Percentiles rank a stretch among this genome's conserved stretches.
Conservation (phyloP, 2,797 vertebrate genomes). For the Periparus ater region DNA sequence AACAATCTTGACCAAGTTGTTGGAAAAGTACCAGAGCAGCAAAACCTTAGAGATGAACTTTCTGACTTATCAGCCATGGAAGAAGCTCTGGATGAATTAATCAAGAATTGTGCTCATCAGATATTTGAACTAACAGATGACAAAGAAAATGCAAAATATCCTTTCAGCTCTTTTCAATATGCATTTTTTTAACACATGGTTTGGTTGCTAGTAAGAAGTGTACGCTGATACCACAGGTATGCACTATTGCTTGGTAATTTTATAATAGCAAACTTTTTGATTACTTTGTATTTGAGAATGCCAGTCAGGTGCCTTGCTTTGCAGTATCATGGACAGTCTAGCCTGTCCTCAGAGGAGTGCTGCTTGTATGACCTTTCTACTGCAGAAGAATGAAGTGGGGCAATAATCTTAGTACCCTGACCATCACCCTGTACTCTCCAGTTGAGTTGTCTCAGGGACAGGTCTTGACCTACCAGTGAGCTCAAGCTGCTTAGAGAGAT, state of each 20-base stretch:
- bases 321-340: neutral
- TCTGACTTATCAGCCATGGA: slow-evolving; percentile 86
- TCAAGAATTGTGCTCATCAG: slow-evolving; percentile 89
- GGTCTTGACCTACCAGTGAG: neutral
- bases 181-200: neutral
- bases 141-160: slow-evolving; percentile 87
- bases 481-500: neutral
- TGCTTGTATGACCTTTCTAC: neutral
- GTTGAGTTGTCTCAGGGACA: neutral
- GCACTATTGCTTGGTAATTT: neutral
- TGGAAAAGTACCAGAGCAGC: slow-evolving; percentile 57
- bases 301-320: neutral
- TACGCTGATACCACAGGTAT: neutral
- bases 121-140: slow-evolving; percentile 88
- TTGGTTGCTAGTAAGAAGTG: neutral
- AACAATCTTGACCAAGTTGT: slow-evolving; percentile 65
- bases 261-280: neutral
- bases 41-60: slow-evolving; percentile 80
- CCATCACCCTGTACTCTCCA: neutral
- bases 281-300: neutral
- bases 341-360: neutral
- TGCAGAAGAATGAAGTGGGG: neutral
- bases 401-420: neutral
- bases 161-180: slow-evolving; percentile 70
- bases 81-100: slow-evolving; percentile 87